These are phyloP conservation scores for Leucopsar rothschildi DNA, from an alignment of 2,113 vertebrate genomes.

Conservation along the genomic window DNA sequence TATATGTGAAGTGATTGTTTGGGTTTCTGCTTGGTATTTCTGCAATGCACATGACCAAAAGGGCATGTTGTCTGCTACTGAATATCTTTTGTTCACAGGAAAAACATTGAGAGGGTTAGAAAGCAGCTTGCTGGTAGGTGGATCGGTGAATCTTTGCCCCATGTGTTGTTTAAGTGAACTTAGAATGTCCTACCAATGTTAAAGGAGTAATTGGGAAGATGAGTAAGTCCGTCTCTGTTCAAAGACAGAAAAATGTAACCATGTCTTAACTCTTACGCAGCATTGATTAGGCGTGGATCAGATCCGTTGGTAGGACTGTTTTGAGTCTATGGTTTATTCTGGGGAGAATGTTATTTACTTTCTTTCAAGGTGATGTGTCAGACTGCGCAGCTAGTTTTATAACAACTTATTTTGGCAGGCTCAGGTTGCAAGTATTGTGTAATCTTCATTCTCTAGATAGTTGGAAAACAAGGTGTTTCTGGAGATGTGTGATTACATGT, in stretches of 20 bases:
- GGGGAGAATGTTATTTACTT: background rate
- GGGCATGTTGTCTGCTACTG: background rate
- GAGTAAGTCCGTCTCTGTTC: background rate
- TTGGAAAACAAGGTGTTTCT: background rate
- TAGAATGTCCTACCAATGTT: background rate
- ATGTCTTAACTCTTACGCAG: background rate
- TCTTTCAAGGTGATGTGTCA: background rate
- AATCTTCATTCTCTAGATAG: slow-evolving; percentile 10
- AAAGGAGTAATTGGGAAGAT: background rate
- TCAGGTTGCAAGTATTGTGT: slow-evolving; percentile 14
- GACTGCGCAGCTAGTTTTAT: background rate
- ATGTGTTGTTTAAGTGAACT: background rate
- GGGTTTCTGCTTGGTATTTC: background rate
- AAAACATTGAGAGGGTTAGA: background rate
- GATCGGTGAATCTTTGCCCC: background rate
- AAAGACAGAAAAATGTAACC: background rate
- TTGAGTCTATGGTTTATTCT: background rate
- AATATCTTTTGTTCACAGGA: background rate
- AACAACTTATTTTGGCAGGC: slow-evolving; percentile 25
- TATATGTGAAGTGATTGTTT: background rate
- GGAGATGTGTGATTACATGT: background rate
- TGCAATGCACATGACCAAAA: background rate
- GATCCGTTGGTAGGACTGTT: background rate
- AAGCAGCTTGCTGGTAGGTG: background rate
- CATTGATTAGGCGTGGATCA: background rate